Evolutionary conservation across 2,113 vertebrate species (phyloP).

Genomic region (Petaurus breviceps): DNA sequence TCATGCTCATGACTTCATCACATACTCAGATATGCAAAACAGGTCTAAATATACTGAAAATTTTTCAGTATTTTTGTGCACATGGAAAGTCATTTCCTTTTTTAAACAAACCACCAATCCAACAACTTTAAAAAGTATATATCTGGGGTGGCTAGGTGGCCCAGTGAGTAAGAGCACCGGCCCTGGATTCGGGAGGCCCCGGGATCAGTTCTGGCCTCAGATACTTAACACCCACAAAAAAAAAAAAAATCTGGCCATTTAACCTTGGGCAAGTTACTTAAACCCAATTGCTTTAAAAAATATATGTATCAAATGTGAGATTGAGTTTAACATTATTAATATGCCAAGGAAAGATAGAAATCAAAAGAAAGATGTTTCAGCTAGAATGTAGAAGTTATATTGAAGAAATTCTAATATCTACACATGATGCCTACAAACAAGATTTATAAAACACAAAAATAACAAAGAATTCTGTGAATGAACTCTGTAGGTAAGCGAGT

Average conservation of each 20-base stretch:
- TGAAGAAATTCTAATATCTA: neutral
- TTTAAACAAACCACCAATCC: neutral
- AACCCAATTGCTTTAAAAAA: too few relatives aligned
- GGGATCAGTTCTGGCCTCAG: too few relatives aligned
- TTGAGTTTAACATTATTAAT: neutral
- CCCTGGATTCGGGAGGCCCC: too few relatives aligned
- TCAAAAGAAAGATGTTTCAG: neutral
- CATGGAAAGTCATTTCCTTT: neutral
- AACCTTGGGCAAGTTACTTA: too few relatives aligned
- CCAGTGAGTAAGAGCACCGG: too few relatives aligned
- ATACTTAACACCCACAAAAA: too few relatives aligned
- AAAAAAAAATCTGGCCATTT: too few relatives aligned
- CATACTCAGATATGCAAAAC: neutral
- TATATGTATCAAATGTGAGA: neutral
- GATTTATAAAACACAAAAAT: neutral
- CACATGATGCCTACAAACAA: neutral
- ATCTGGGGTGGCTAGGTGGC: too few relatives aligned
- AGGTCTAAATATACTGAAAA: neutral
- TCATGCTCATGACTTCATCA: neutral
- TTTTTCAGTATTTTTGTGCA: neutral
- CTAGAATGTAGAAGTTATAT: neutral
- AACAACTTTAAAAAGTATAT: neutral
- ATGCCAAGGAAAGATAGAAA: neutral
- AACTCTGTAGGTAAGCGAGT: neutral
- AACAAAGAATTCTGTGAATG: neutral